Conservation (phyloP, 1,140 invertebrate genomes). For the Drosophila triauraria region DNA sequence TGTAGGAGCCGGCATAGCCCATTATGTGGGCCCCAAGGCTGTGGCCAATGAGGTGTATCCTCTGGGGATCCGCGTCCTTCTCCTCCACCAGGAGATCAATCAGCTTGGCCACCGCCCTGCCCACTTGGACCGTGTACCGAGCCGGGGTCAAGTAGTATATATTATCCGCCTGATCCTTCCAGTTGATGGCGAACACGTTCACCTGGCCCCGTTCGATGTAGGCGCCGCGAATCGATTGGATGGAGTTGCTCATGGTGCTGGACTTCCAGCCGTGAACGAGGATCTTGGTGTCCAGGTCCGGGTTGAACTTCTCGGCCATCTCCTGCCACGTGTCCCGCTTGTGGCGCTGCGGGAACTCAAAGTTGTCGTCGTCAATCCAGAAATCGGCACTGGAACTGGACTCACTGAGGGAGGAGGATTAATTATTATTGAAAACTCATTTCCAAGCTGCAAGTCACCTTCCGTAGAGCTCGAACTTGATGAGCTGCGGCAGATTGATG, state of each 20-base stretch:
- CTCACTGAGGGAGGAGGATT: conserved; percentile 26
- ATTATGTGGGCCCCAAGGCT: conserved; percentile 96
- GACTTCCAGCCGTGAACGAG: conserved; percentile 77
- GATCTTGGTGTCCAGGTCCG: conserved; percentile 65
- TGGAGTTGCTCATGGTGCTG: conserved; percentile 74
- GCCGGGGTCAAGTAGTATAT: conserved; percentile 89
- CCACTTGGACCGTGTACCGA: conserved; percentile 88
- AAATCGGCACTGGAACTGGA: conserved; percentile 53
- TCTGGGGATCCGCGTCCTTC: conserved; percentile 85
- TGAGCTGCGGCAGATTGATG: conserved; percentile 57
- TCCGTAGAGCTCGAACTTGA: conserved; percentile 85
- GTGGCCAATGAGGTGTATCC: conserved; percentile 91
- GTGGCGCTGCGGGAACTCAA: conserved; percentile 70
- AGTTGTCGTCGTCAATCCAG: conserved; percentile 71
- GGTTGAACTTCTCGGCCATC: conserved; percentile 75
- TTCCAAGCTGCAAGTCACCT: conserved; percentile 38
- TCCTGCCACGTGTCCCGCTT: conserved; percentile 83
- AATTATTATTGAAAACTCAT: conserved; percentile 27
- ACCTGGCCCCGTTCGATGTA: conserved; percentile 86
- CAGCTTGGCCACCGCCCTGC: conserved; percentile 87
- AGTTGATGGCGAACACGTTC: conserved; percentile 90
- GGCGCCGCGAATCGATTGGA: conserved; percentile 85
- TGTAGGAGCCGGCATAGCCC: conserved; percentile 91
- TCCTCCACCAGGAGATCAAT: conserved; percentile 87
- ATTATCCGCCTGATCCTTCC: conserved; percentile 88